Conservation (phyloP, 2,888 invertebrate genomes). For the Tetragonula carbonaria region DNA sequence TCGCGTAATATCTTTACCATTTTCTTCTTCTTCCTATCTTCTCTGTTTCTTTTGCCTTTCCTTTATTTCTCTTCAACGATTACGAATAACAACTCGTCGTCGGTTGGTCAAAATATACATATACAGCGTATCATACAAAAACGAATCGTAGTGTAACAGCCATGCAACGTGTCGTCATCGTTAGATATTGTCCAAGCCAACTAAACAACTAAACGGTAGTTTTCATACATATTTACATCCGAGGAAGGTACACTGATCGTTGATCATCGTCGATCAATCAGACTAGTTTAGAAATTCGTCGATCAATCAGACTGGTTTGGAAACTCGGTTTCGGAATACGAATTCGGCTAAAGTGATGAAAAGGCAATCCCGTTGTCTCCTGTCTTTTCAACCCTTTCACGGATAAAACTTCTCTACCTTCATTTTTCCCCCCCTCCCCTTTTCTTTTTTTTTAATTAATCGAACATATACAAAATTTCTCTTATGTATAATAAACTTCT, state of each 20-base stretch:
- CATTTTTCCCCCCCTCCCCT: too few species aligned
- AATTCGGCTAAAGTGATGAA: constrained; percentile 8
- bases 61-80: background rate
- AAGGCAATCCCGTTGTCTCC: background rate
- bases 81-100: constrained; percentile 44
- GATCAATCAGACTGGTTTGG: constrained; percentile 19
- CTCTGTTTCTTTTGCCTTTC: background rate
- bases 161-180: constrained; percentile 63
- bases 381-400: constrained; percentile 21
- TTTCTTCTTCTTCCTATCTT: background rate
- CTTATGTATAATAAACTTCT: background rate
- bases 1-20: background rate
- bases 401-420: background rate
- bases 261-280: constrained; percentile 31
- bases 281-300: constrained; percentile 33
- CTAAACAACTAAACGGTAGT: constrained; percentile 75
- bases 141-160: constrained; percentile 66
- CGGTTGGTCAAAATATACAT: constrained; percentile 66
- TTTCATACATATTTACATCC: constrained; percentile 78
- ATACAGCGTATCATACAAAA: constrained; percentile 65
- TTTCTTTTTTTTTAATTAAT: background rate
- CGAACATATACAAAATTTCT: constrained; percentile 14
- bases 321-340: constrained; percentile 24
- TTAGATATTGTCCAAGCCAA: constrained; percentile 78
- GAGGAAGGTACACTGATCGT: constrained; percentile 62